Base-by-base conservation (phyloP, 2,888 invertebrate genomes). In the Acleris holmiana region DNA sequence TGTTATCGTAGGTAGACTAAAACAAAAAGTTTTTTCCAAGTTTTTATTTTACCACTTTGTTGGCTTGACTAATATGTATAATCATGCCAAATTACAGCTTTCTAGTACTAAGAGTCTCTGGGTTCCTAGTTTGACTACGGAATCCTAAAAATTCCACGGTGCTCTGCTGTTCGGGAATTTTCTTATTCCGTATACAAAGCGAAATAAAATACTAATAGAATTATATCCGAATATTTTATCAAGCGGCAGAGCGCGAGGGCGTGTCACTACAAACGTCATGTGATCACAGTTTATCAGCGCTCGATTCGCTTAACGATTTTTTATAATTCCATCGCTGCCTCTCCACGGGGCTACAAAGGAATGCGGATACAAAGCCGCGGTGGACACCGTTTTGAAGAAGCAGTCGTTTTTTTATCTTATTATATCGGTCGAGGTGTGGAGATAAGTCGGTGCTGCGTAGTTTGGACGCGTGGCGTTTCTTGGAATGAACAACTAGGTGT, bases 391-490 rank as follows among this genome's bases (percentile, higher is more conserved):
- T 49, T 5, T 49, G 29, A 41, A 49, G 64, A 65, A 40, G 46
- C 21, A 56, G 55, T 61, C 66, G 67, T 29, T 81, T 75, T 82
- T 84, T 84, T 84, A 85, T 86, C 85, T 86, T 88, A 85, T 84
- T 84, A 82, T 84, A 88, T 88, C 83, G 79, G 78, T 76, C 77
- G 78, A 78, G 83, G 80, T 80, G 82, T 80, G 81, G 78, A 83
- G 87, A 88, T 88, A 88, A 83, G 80, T 75, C 70, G 80, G 77
- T 80, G 85, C 86, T 89, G 86, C 91, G 90, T 84, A 90, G 80
- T 89, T 84, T 73, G 69, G 68, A 80, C 79, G 74, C 76, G 80
- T 77, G 74, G 68, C 70, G 69, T 59, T 83, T 84, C 78, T 73
- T 68, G 75, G 76, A 83, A 80, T 70, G 55, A 63, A 62, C 60